Evolutionary conservation across 2,797 vertebrate genomes (phyloP), one percentile per base, ranked within the genome.

Genomic region (Falco cherrug): DNA sequence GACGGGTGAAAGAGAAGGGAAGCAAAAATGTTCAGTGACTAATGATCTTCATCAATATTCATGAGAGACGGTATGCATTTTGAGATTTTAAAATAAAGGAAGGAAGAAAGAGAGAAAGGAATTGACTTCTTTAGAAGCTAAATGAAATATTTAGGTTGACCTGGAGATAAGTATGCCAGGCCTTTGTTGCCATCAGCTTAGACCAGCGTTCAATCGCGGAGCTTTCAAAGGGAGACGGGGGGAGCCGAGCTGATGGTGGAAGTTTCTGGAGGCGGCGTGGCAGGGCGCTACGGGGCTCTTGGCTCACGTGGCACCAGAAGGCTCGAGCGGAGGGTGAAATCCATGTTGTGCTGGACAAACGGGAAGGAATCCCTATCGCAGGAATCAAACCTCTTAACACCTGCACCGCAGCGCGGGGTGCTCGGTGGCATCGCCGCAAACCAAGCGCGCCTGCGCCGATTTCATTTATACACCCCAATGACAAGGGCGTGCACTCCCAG

Each of bases 41-140:
- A 96, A 97, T 95, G 93, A 95, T 97, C 87, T 88, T 96, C 95
- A 97, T 97, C 80, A 95, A 96, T 97, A 97, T 97, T 95, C 95
- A 97, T 97, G 90, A 95, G 91, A 85, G 64, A 80, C 24, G 5
- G 81, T 77, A 69, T 65, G 89, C 92, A 89, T 83, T 93, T 90
- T 0, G 19, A 95, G 95, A 81, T 90, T 84, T 84, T 94, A 88
- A 96, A 94, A 92, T 91, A 94, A 92, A 88, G 76, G 85, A 80
- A 87, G 75, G 25, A 83, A 83, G 69, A 90, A 87, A 82, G 87
- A 79, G 88, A 75, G 74, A 73, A 89, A 83, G 76, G 83, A 71
- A 94, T 85, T 89, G 93, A 95, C 92, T 96, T 81, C 94, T 95
- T 91, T 41, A 95, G 94, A 97, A 96, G 94, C 79, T 76, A 94